These are phyloP conservation scores for Oreochromis grahami DNA, from an alignment of 2,797 vertebrate genomes.

Conservation along the genomic window DNA sequence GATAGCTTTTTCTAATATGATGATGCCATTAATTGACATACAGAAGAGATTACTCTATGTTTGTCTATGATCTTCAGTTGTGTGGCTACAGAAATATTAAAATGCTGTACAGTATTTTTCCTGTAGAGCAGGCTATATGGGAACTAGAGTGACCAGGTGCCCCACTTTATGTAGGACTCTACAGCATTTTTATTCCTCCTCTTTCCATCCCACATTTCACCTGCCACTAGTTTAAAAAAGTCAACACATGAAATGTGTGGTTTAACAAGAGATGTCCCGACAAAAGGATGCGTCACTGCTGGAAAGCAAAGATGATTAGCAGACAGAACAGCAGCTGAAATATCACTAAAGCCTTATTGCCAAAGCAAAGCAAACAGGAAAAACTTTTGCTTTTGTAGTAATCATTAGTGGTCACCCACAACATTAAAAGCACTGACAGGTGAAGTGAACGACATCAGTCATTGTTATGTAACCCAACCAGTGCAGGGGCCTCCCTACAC, in stretches of 20 bases:
- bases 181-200: background rate
- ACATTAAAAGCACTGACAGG: background rate
- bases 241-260: background rate
- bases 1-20: slow-evolving; percentile 9
- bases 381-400: background rate
- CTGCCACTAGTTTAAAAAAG: background rate
- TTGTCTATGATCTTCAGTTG: background rate
- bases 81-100: background rate
- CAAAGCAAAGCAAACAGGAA: background rate
- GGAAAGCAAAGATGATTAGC: background rate
- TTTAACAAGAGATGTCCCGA: background rate
- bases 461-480: no score
- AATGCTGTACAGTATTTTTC: background rate
- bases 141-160: background rate
- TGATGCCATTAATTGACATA: background rate
- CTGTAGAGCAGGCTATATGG: no score
- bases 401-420: background rate
- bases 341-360: background rate
- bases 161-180: background rate
- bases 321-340: background rate
- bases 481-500: no score
- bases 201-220: background rate
- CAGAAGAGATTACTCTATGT: background rate
- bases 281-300: background rate
- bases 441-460: background rate